These are phyloP conservation scores for Lissonota sp. DNA, from an alignment of 2,888 invertebrate species.

Conservation along the genomic window DNA sequence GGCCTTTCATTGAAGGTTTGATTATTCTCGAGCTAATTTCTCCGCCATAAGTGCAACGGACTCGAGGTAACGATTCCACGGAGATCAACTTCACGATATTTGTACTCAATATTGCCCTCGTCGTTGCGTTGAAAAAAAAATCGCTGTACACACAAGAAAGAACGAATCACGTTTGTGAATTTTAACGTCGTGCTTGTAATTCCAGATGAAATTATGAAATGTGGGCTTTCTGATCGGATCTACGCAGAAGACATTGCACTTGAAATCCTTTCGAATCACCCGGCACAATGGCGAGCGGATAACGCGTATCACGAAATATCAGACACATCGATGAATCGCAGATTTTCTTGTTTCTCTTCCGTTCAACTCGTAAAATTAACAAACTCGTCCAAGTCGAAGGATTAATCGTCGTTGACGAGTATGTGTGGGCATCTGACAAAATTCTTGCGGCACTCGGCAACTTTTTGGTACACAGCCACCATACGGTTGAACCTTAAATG, in stretches of 20 bases:
- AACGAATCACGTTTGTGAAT: too few relatives aligned
- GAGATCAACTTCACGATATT: constrained; percentile 11
- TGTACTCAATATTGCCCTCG: not conserved
- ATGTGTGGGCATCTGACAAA: constrained; percentile 1
- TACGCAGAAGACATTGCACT: too few relatives aligned
- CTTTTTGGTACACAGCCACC: constrained; percentile 7
- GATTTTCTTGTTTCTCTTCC: not conserved
- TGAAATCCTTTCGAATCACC: too few relatives aligned
- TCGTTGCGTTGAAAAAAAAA: too few relatives aligned
- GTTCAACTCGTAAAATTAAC: not conserved
- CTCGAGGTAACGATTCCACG: too few relatives aligned
- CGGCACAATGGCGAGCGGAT: too few relatives aligned
- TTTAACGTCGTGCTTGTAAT: too few relatives aligned
- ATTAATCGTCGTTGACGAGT: not conserved
- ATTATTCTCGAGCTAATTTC: constrained; percentile 64
- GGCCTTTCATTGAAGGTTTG: constrained; percentile 61
- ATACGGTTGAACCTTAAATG: constrained; percentile 32
- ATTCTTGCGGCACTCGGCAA: constrained; percentile 28
- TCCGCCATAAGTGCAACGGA: not conserved
- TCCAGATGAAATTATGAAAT: too few relatives aligned
- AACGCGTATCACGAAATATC: too few relatives aligned
- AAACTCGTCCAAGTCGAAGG: not conserved
- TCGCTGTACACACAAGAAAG: too few relatives aligned
- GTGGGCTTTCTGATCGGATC: too few relatives aligned
- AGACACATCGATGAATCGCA: too few relatives aligned